phyloP scores from a whole-genome alignment of 2,797 vertebrate species.

The Coccyzus lansbergi region DNA sequence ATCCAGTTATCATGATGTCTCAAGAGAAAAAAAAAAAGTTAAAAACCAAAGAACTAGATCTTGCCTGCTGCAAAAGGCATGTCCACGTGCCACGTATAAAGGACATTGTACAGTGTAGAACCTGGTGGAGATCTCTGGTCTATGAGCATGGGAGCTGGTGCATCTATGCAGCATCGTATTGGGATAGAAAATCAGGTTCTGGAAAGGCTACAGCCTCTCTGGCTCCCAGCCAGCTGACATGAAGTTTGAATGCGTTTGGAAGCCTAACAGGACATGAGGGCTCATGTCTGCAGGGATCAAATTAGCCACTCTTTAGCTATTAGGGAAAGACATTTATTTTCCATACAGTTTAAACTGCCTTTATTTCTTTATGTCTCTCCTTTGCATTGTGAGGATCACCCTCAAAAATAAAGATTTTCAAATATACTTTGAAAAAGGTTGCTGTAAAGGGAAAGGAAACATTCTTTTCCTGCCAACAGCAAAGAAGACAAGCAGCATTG shows the following conservation, averaged over 20 bases:
- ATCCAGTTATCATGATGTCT: background rate
- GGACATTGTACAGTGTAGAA: background rate
- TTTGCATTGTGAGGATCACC: background rate
- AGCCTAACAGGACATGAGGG: background rate
- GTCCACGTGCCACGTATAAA: rapidly evolving
- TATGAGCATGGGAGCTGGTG: background rate
- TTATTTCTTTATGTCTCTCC: background rate
- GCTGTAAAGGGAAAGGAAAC: background rate
- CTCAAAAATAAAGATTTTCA: background rate
- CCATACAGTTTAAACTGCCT: background rate
- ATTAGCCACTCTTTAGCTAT: background rate
- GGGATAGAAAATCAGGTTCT: background rate
- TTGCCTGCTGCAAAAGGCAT: background rate
- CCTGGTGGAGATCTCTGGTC: background rate
- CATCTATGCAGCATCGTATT: background rate
- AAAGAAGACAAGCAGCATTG: background rate
- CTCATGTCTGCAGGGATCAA: background rate
- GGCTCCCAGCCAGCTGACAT: background rate
- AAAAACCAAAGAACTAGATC: background rate
- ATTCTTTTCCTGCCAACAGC: background rate
- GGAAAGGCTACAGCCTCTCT: background rate
- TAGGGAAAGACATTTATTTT: background rate
- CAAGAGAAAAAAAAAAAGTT: background rate
- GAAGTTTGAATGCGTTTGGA: background rate
- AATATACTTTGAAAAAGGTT: background rate